A percentile compares a stretch with the other conserved stretches of the same genome.
Conservation (phyloP, 2,888 invertebrate genomes). For the Mesochorus sp. region DNA sequence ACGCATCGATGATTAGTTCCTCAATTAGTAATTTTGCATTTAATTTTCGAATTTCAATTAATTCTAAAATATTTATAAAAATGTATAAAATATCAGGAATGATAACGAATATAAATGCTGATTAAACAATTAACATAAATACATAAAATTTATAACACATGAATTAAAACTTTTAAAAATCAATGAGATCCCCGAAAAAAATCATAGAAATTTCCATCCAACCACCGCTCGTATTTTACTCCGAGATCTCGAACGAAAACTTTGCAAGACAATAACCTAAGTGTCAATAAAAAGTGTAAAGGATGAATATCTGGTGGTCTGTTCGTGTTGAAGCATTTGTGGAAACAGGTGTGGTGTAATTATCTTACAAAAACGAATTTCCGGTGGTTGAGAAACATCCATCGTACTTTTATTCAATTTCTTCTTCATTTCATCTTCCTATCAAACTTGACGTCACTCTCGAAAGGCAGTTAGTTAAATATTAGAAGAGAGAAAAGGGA, state of each 20-base stretch:
- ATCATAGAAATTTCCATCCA: constrained; percentile 13
- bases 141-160: neutral
- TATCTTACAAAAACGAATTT: neutral
- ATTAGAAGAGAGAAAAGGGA: neutral
- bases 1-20: too few species aligned
- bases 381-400: neutral
- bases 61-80: too few species aligned
- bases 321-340: neutral
- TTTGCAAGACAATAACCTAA: too few species aligned
- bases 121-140: too few species aligned
- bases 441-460: neutral
- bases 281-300: neutral
- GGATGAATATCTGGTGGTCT: neutral
- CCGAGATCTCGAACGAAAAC: too few species aligned
- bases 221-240: neutral
- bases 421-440: neutral
- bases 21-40: too few species aligned
- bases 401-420: neutral
- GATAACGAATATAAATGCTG: too few species aligned
- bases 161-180: neutral
- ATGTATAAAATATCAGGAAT: too few species aligned
- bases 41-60: too few species aligned
- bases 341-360: constrained; percentile 1
- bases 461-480: neutral
- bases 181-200: neutral